Base-by-base conservation (phyloP, 1,140 invertebrate genomes). In the Drosophila lacertosa region DNA sequence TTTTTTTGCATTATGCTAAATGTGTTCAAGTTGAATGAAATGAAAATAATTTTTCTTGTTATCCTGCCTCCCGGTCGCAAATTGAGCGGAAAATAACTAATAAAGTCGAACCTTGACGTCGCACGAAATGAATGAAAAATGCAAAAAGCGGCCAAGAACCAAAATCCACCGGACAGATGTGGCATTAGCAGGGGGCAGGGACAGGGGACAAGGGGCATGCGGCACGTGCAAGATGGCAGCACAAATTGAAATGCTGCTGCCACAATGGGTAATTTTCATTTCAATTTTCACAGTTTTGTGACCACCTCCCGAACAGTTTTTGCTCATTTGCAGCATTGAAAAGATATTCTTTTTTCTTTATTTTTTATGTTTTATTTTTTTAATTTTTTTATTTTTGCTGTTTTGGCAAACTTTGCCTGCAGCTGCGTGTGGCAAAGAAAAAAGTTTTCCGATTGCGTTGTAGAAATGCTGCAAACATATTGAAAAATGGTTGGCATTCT, bases 21-120 rank as follows among this genome's bases (percentile, higher is more conserved):
- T 83, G 82, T 77, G 82, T 88, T 88, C 77, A 78, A 88, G 82
- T 88, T 82, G 82, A 86, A 88, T 86, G 82, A 88, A 89, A 83
- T 82, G 88, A 89, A 89, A 89, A 89, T 89, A 89, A 89, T 89
- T 89, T 89, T 82, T 88, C 88, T 89, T 89, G 88, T 89, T 89
- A 89, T 89, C 88, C 88, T 89, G 81, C 72, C 86, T 79, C 71
- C 65, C 54, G 48, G 71, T 65, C 80, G 80, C 81, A 89, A 89
- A 89, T 89, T 89, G 88, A 89, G 88, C 88, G 81, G 81, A 89
- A 89, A 89, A 89, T 89, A 88, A 88, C 88, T 89, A 89, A 89
- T 89, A 89, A 90, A 88, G 88, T 86, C 78, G 78, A 82, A 89
- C 86, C 75, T 67, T 75, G 77, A 69, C 51, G 55, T 67, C 44